phyloP scores from a whole-genome alignment of 2,113 vertebrate species.

The Suricata suricatta region DNA sequence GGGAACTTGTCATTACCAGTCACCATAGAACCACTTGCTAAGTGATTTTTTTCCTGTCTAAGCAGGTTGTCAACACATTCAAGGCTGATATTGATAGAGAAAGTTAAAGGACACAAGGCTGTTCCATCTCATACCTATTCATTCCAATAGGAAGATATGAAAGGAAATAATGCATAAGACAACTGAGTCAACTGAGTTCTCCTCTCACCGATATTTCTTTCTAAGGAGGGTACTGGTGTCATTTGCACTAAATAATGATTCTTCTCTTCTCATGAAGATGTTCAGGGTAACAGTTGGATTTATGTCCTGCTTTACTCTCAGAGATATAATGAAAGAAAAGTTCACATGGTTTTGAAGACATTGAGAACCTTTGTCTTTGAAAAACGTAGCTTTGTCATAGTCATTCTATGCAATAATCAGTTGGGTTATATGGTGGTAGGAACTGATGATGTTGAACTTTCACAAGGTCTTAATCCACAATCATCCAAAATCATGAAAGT shows the following conservation, averaged over 20 bases:
- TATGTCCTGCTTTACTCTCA: neutral
- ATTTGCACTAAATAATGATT: neutral
- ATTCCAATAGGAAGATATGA: neutral
- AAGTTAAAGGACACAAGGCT: neutral
- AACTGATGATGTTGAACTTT: neutral
- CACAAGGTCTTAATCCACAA: neutral
- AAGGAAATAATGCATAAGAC: neutral
- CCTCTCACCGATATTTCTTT: neutral
- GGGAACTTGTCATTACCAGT: neutral
- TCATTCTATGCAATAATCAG: neutral
- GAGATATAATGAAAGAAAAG: conserved; percentile 21
- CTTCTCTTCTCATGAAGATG: neutral
- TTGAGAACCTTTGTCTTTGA: neutral
- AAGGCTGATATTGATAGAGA: neutral
- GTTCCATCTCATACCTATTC: neutral
- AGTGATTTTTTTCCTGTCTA: neutral
- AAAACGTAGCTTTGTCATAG: conserved; percentile 23
- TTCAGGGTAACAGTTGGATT: neutral
- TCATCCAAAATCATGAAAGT: neutral
- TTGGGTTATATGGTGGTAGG: neutral
- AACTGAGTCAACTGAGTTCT: neutral
- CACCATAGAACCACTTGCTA: neutral
- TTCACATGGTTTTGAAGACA: conserved; percentile 17
- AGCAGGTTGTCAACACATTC: neutral
- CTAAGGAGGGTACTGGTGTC: neutral